Evolutionary conservation across 2,113 vertebrate genomes (phyloP).

Genomic region (Sceloporus tristichus): DNA sequence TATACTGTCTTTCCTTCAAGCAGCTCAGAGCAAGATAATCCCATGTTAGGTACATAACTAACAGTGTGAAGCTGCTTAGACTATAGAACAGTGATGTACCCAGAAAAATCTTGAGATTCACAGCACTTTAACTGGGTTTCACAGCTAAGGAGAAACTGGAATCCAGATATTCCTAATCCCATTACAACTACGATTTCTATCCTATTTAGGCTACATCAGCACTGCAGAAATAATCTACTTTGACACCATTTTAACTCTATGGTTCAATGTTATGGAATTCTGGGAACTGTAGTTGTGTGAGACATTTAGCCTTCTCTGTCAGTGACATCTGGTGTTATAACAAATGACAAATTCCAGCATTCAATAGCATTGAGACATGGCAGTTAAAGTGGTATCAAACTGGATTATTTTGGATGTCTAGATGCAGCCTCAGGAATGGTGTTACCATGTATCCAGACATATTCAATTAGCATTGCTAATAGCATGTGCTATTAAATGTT

Average conservation of each 20-base stretch:
- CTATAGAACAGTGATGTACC: not conserved
- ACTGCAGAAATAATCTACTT: too few relatives aligned
- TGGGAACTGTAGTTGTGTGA: too few relatives aligned
- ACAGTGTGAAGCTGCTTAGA: not conserved
- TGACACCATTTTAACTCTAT: too few relatives aligned
- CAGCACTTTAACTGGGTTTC: not conserved
- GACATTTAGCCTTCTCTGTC: too few relatives aligned
- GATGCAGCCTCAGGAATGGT: not conserved
- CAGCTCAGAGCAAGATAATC: not conserved
- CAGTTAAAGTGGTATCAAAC: too few relatives aligned
- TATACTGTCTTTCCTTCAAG: not conserved
- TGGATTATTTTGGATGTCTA: too few relatives aligned
- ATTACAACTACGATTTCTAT: not conserved
- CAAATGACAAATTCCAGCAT: too few relatives aligned
- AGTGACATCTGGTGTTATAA: too few relatives aligned
- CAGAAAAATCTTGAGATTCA: too few relatives aligned
- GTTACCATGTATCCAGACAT: not conserved
- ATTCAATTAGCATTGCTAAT: not conserved
- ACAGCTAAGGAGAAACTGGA: not conserved
- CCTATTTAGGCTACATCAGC: too few relatives aligned
- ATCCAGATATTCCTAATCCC: not conserved
- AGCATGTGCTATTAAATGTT: not conserved
- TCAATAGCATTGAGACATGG: too few relatives aligned
- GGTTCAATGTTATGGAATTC: too few relatives aligned
- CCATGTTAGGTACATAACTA: not conserved